These are phyloP conservation scores for Sebastes fasciatus DNA, from an alignment of 2,113 vertebrate genomes.

Conservation along the genomic window DNA sequence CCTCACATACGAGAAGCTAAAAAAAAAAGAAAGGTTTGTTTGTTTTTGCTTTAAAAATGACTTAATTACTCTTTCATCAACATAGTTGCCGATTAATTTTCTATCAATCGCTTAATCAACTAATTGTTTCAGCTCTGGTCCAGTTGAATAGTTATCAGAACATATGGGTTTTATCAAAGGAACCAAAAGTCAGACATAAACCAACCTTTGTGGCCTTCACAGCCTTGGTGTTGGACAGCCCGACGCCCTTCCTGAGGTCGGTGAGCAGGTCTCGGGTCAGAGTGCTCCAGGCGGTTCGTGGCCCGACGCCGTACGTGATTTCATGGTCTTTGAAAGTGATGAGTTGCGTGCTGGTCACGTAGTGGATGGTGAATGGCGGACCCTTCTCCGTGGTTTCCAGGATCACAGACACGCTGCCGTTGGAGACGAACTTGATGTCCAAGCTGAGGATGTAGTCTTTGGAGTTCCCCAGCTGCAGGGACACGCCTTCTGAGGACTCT, in stretches of 20 bases:
- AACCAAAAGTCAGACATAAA: background rate
- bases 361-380: constrained; percentile 92
- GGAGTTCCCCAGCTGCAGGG: constrained; percentile 90
- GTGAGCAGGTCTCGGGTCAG: constrained; percentile 95
- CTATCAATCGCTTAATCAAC: background rate
- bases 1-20: too few species aligned
- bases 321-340: constrained; percentile 91
- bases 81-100: background rate
- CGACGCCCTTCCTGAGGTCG: constrained; percentile 95
- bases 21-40: background rate
- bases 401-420: constrained; percentile 93
- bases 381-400: constrained; percentile 95
- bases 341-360: constrained; percentile 90
- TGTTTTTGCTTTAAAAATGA: background rate
- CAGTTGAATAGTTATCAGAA: background rate
- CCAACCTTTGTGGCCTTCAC: constrained; percentile 92
- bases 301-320: constrained; percentile 93
- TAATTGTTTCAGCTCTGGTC: background rate
- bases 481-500: constrained; percentile 93
- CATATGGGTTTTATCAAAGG: background rate
- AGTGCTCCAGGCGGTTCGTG: constrained; percentile 91
- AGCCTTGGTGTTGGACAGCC: constrained; percentile 97
- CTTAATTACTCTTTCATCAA: background rate
- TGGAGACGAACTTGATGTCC: constrained; percentile 92
- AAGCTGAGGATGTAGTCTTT: constrained; percentile 96